phyloP scores from a whole-genome alignment of 2,113 vertebrate species.

The Tor tambroides region DNA sequence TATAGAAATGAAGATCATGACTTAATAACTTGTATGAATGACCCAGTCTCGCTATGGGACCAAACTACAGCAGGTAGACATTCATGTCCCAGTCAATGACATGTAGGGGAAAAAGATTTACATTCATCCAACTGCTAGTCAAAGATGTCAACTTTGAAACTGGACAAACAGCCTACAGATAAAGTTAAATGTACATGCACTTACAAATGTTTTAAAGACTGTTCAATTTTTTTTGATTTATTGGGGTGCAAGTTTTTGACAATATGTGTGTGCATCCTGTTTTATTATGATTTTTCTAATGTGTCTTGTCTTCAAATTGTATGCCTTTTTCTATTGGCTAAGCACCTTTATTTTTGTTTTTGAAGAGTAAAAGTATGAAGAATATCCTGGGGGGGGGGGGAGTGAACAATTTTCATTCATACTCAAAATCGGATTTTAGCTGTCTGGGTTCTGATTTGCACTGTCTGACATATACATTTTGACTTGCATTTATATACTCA shows the following conservation, averaged over 20 bases:
- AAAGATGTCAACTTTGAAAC: not conserved
- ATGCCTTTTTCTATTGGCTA: not conserved
- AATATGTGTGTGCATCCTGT: constrained; percentile 1
- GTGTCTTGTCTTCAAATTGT: not conserved
- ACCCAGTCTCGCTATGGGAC: no score
- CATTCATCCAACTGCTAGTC: constrained; percentile 22
- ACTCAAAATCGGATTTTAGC: constrained; percentile 50
- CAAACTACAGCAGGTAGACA: no score
- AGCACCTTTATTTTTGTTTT: not conserved
- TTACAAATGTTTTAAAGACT: not conserved
- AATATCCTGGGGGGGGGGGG: not conserved
- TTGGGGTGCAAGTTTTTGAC: not conserved
- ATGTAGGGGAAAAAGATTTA: no score
- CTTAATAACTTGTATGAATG: no score
- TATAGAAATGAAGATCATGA: no score
- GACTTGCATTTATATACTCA: constrained; percentile 52
- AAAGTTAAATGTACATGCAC: not conserved
- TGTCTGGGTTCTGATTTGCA: constrained; percentile 57
- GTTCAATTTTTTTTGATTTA: not conserved
- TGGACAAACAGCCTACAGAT: not conserved
- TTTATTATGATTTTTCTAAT: constrained; percentile 1
- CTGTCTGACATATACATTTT: constrained; percentile 55
- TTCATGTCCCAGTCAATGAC: no score
- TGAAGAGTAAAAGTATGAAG: constrained; percentile 1
- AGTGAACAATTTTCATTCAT: constrained; percentile 15